phyloP scores from a whole-genome alignment of 2,113 vertebrate species.

The Electrona antarctica region DNA sequence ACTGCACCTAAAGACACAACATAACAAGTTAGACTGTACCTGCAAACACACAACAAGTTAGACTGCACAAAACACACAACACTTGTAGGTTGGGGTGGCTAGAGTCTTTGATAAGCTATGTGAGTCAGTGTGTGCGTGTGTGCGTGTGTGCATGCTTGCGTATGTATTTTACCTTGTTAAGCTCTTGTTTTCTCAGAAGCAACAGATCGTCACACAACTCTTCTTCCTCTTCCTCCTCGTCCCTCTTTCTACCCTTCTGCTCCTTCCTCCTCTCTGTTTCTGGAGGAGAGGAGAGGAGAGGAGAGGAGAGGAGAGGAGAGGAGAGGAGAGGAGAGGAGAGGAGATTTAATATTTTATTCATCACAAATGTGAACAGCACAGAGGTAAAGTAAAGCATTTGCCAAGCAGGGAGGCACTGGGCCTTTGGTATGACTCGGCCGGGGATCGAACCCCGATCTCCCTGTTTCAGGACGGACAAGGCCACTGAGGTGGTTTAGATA shows the following conservation, averaged over 20 bases:
- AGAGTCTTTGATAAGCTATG: not conserved
- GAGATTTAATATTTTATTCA: not conserved
- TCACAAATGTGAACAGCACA: no score
- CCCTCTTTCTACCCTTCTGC: slow-evolving; percentile 61
- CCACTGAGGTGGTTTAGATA: no score
- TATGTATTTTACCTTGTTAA: slow-evolving; percentile 84
- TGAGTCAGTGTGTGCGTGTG: not conserved
- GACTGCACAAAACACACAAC: no score
- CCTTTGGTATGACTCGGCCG: no score
- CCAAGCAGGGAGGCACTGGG: no score
- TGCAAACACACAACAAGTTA: no score
- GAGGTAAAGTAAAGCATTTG: no score
- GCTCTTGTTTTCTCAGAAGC: slow-evolving; percentile 83
- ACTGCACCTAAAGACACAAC: no score
- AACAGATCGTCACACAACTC: slow-evolving; percentile 84
- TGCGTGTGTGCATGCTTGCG: not conserved
- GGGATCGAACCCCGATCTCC: no score
- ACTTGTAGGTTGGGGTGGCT: no score
- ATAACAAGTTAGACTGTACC: no score
- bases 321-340: slow-evolving; percentile 6
- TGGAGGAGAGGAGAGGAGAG: slow-evolving; percentile 19
- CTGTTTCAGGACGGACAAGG: no score
- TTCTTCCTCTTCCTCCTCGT: slow-evolving; percentile 79
- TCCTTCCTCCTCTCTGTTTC: slow-evolving; percentile 87
- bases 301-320: not conserved